A percentile compares a stretch with the other conserved stretches of the same genome.
These are phyloP conservation scores for Regulus satrapa DNA, from an alignment of 2,113 vertebrate genomes.

Conservation along the genomic window DNA sequence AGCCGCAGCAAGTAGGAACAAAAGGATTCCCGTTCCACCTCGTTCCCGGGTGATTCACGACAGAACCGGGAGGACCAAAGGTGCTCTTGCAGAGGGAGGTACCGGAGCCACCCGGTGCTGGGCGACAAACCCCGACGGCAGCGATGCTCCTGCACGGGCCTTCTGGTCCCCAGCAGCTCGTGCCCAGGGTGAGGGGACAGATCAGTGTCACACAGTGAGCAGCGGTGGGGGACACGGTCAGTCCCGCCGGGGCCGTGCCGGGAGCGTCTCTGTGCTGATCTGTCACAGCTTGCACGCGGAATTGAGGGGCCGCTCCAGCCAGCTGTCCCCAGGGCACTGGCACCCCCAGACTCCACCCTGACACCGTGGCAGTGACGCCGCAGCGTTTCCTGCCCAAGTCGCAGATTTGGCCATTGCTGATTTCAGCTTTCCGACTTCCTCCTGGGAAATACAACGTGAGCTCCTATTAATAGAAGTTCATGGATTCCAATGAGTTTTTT, in stretches of 20 bases:
- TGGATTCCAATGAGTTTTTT: not conserved
- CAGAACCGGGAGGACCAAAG: not conserved
- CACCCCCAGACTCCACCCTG: not conserved
- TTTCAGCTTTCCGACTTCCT: not conserved
- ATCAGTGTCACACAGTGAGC: not conserved
- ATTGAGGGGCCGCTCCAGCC: not conserved
- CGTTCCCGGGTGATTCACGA: not conserved
- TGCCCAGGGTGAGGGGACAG: not conserved
- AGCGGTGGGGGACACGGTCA: not conserved
- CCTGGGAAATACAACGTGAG: not conserved
- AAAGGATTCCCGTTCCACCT: not conserved
- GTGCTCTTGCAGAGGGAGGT: not conserved
- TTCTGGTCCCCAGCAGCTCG: not conserved
- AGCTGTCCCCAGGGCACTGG: not conserved
- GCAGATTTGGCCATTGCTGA: not conserved
- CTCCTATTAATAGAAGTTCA: not conserved
- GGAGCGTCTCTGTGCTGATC: not conserved
- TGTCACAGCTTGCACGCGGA: not conserved
- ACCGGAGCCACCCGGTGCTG: not conserved
- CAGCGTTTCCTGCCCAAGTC: not conserved
- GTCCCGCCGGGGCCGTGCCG: not conserved
- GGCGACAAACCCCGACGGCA: not conserved
- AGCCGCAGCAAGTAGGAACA: not conserved
- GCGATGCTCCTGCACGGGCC: not conserved
- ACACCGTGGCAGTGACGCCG: not conserved